Evolutionary conservation across 2,797 vertebrate species (phyloP).

Genomic region (Sebastes hubbsi): DNA sequence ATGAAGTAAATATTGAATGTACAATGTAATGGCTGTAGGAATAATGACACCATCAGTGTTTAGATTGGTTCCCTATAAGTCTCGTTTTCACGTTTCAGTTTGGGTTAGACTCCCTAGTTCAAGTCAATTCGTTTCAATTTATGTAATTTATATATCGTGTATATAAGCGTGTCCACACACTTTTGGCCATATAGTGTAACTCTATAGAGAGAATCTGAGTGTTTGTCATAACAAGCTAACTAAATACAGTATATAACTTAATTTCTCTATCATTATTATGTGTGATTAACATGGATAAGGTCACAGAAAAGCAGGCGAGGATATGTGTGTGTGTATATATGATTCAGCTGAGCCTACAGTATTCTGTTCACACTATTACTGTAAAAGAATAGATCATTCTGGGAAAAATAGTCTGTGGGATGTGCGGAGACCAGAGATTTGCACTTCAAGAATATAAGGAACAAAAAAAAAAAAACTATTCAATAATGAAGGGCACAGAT

Average conservation of each 20-base stretch:
- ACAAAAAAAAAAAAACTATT: constrained; percentile 18
- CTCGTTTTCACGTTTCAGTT: too few species aligned
- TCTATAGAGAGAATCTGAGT: background rate
- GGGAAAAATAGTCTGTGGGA: constrained; percentile 12
- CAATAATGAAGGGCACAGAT: constrained; percentile 51
- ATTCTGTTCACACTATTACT: constrained; percentile 21
- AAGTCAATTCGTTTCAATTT: too few species aligned
- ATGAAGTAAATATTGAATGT: background rate
- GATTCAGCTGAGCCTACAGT: constrained; percentile 16
- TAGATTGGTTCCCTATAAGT: too few species aligned
- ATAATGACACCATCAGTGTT: background rate
- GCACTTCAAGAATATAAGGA: constrained; percentile 6
- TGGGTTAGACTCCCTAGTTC: too few species aligned
- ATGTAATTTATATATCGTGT: too few species aligned
- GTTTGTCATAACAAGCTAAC: background rate
- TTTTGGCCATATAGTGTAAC: background rate
- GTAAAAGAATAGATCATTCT: constrained; percentile 40
- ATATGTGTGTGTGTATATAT: background rate
- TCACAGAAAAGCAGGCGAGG: constrained; percentile 1
- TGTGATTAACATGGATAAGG: background rate
- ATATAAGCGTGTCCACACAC: background rate
- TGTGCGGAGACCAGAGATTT: constrained; percentile 11
- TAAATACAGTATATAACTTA: background rate
- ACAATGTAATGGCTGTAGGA: background rate
- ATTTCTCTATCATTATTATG: background rate